These are phyloP conservation scores for Vanacampus margaritifer DNA, from an alignment of 2,113 vertebrate species.

Conservation along the genomic window DNA sequence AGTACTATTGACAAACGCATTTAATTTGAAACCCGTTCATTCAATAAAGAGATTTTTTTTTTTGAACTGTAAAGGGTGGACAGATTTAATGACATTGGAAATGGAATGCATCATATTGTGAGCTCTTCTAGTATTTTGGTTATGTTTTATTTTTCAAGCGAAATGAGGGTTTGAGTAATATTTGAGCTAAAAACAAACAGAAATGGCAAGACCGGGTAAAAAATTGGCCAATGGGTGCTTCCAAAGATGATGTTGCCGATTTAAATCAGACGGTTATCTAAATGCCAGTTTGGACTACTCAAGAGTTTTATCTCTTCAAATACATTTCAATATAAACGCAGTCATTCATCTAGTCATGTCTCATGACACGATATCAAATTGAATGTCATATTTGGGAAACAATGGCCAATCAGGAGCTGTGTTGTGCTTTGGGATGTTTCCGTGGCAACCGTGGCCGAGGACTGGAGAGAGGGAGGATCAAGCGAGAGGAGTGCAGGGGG, in stretches of 20 bases:
- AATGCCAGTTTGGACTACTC: not conserved
- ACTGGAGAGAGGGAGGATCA: conserved; percentile 57
- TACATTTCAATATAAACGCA: conserved; percentile 36
- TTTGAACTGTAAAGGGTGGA: too few species aligned
- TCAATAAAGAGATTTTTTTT: too few species aligned
- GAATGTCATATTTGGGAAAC: not conserved
- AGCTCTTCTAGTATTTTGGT: too few species aligned
- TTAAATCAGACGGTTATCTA: not conserved
- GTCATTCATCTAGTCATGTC: conserved; percentile 22
- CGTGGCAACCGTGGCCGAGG: conserved; percentile 62
- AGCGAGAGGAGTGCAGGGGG: conserved; percentile 44
- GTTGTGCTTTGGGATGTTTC: conserved; percentile 61
- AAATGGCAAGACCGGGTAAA: too few species aligned
- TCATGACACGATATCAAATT: not conserved
- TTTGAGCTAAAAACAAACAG: too few species aligned
- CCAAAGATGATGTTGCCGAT: not conserved
- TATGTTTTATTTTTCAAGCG: too few species aligned
- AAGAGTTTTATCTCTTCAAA: not conserved
- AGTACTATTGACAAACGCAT: too few species aligned
- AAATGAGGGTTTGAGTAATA: too few species aligned
- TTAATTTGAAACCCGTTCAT: too few species aligned
- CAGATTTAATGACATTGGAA: too few species aligned
- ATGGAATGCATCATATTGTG: too few species aligned
- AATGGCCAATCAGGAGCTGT: conserved; percentile 11
- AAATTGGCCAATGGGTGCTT: not conserved